A percentile compares a stretch with the other conserved stretches of the same genome.
phyloP scores from a whole-genome alignment of 2,888 invertebrate species.

The Schizotus pectinicornis region DNA sequence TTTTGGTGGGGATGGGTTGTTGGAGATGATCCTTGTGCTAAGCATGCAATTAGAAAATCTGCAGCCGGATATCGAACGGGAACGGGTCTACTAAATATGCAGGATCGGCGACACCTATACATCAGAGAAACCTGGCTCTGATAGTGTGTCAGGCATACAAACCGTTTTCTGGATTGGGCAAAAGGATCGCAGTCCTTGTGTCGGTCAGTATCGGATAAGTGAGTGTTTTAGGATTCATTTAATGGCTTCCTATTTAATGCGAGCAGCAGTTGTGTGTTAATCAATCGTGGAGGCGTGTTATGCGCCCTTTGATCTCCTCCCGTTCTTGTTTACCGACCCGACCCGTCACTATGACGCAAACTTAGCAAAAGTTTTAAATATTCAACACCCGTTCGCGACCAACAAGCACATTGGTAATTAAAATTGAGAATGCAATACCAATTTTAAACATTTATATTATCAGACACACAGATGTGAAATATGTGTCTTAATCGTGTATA shows the following conservation, averaged over 20 bases:
- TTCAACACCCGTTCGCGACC: slow-evolving; percentile 46
- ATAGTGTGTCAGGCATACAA: slow-evolving; percentile 48
- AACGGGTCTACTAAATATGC: slow-evolving; percentile 53
- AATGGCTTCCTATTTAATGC: slow-evolving; percentile 43
- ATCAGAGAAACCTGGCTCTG: slow-evolving; percentile 50
- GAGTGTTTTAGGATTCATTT: slow-evolving; percentile 46
- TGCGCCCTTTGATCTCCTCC: slow-evolving; percentile 50
- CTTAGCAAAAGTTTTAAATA: slow-evolving; percentile 54
- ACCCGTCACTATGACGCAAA: slow-evolving; percentile 40
- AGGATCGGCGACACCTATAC: slow-evolving; percentile 55
- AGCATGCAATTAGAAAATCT: slow-evolving; percentile 43
- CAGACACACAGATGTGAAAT: slow-evolving; percentile 13
- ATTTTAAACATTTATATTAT: slow-evolving; percentile 35
- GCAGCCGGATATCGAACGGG: slow-evolving; percentile 39
- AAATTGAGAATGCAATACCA: slow-evolving; percentile 42
- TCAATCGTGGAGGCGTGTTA: slow-evolving; percentile 45
- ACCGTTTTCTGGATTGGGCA: slow-evolving; percentile 30
- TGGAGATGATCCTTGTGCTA: slow-evolving; percentile 32
- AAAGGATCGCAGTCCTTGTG: slow-evolving; percentile 13
- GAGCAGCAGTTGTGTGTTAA: slow-evolving; percentile 48
- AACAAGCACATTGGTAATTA: slow-evolving; percentile 53
- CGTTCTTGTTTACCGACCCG: slow-evolving; percentile 43
- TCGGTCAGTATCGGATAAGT: slow-evolving; percentile 34
- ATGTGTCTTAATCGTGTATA: slow-evolving; percentile 15
- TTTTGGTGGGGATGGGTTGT: slow-evolving; percentile 19